Conservation (phyloP, 2,113 vertebrate genomes). For the Apodemus sylvaticus region DNA sequence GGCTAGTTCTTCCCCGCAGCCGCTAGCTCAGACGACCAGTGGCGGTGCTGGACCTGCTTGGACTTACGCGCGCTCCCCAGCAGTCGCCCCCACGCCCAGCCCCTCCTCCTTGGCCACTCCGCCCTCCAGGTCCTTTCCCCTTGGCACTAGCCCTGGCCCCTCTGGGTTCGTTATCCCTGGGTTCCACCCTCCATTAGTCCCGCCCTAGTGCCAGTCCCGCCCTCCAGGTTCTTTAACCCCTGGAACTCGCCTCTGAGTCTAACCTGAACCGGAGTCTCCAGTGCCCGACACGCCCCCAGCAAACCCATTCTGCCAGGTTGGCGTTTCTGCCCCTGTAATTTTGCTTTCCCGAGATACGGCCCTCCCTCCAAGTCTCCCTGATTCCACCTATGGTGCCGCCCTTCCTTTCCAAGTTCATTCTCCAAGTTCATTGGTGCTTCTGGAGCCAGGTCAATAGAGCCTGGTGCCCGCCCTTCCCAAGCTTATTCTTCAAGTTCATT, state of each 20-base stretch:
- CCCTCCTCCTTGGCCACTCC: neutral
- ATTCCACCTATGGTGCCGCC: neutral
- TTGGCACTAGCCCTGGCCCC: too few species aligned
- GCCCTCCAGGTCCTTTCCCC: neutral
- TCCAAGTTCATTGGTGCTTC: too few species aligned
- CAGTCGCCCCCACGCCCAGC: neutral
- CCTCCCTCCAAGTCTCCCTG: neutral
- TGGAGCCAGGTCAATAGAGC: neutral
- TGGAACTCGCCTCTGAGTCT: neutral
- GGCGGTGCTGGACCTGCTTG: neutral
- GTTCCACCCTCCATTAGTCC: neutral
- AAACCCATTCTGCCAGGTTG: neutral
- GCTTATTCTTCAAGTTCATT: neutral
- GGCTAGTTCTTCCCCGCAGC: neutral
- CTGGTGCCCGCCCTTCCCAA: neutral
- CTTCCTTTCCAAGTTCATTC: neutral
- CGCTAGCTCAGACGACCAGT: neutral
- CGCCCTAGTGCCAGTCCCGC: neutral
- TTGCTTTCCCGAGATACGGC: neutral
- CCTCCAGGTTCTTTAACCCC: neutral
- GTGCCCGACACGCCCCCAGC: neutral
- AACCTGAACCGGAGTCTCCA: neutral
- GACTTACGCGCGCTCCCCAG: neutral
- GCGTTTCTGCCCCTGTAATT: neutral
- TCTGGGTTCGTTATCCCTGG: neutral